A percentile compares a stretch with the other conserved stretches of the same genome.
These are phyloP conservation scores for Aradophagus sp. DNA, from an alignment of 1,140 invertebrate species.

Conservation along the genomic window DNA sequence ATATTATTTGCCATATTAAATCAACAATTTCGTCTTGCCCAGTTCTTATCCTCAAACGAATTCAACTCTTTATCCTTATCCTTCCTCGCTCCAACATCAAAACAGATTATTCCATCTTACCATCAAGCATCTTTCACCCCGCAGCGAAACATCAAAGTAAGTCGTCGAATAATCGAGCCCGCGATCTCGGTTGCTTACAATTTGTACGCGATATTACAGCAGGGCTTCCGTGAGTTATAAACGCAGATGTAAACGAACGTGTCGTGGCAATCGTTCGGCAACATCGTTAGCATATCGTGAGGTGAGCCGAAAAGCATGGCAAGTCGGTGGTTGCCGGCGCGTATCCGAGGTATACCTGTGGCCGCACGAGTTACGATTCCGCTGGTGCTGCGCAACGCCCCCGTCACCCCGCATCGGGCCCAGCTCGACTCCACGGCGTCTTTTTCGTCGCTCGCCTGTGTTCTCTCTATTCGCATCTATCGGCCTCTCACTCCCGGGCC, in stretches of 20 bases:
- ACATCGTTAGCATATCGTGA: constrained; percentile 59
- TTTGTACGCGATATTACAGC: constrained; percentile 63
- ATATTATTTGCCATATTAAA: no score
- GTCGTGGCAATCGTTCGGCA: constrained; percentile 55
- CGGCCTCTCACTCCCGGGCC: constrained; percentile 16
- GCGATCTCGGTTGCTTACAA: constrained; percentile 59
- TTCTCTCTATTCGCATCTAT: constrained; percentile 17
- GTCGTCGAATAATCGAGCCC: constrained; percentile 33
- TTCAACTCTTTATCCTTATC: no score
- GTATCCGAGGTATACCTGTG: constrained; percentile 43
- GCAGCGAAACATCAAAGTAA: constrained; percentile 11
- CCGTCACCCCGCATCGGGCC: constrained; percentile 45
- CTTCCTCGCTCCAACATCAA: no score
- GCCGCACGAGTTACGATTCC: constrained; percentile 55
- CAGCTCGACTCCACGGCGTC: constrained; percentile 25
- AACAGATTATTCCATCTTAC: no score
- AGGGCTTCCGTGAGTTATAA: constrained; percentile 70
- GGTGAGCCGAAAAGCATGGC: constrained; percentile 49
- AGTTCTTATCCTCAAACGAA: no score
- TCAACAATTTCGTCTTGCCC: no score
- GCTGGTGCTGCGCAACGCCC: constrained; percentile 36
- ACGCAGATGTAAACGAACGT: constrained; percentile 65
- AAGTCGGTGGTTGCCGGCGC: no score
- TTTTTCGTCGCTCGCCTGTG: constrained; percentile 34
- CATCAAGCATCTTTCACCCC: no score